Base-by-base conservation (phyloP, 2,113 vertebrate genomes). In the Muntiacus reevesi region DNA sequence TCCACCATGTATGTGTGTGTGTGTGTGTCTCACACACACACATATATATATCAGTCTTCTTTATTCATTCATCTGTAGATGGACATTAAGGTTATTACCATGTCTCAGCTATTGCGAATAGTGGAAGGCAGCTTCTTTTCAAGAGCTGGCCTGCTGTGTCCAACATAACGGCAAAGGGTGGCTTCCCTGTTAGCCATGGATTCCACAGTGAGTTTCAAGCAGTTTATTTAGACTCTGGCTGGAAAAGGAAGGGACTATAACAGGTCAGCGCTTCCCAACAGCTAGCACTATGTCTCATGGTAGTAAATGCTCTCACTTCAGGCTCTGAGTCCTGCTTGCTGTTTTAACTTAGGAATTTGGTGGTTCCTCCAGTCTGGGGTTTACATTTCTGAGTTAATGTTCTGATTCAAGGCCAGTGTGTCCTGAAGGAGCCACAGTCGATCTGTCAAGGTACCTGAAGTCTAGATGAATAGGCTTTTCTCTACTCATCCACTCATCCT, bases 201-300 rank as follows among this genome's bases (percentile, higher is more conserved):
- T 74, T 94, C 84, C n/a, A 15, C 84, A 60, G 43, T 88, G 82
- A 91, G 74, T 90, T 95, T 95, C 64, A 45, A 97, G 85, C 52
- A 60, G 87, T 78, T 95, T 95, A 97, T 98, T 97, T 97, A 92
- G 82, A 93, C 97, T 97, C 88, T 97, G 94, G 86, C 94, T 28
- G 3, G 91, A 94, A 97, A 94, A 96, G 86, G 96, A 97, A 97
- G 94, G 43, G 16, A 96, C 90, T 94, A 52, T 78, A 50, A 93
- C 87, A 95, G 55, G 88, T 95, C 93, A 97, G 93, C 85, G 47
- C 86, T 98, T 97, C 95, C 94, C 92, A 85, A 40, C 82, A 97
- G 91, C 95, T 97, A 97, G 76, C 36, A 17, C 5, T 7, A 40
- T 74, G 45, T 94, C 85, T 89, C 43, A 14, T 36, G 27, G 55